Evolutionary conservation across 2,797 vertebrate genomes (phyloP), one percentile per base, ranked within the genome.

Genomic region (Epinephelus malabaricus): DNA sequence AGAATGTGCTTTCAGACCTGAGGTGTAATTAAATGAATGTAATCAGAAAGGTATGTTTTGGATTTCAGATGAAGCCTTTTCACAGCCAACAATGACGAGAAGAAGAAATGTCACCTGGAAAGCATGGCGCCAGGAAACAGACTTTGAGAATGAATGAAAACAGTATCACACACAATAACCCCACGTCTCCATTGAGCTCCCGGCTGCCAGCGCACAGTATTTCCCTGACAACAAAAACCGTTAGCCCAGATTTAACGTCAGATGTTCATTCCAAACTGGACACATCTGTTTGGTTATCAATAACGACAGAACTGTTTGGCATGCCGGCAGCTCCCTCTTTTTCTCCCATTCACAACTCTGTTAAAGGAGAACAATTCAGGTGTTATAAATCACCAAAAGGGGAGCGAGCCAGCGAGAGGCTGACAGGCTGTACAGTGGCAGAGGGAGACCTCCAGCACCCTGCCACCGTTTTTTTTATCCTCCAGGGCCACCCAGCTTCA

Each of bases 261-360:
- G 79, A 85, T 79, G 83, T 85, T 87, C 45, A 30, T 73, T 87
- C 66, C 76, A 71, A 79, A 78, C 76, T 68, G 73, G 83, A 72
- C 87, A 89, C 92, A 93, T 93, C 87, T 92, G 93, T 90, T 73
- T 88, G 84, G 90, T 89, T 88, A 88, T 92, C 92, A 91, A 89
- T 92, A 90, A 89, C 70, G 38, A 12, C 55, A 65, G 68, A 19
- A 30, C 60, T 21, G 76, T 76, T 85, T 87, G 84, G 78, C 80
- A 55, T 19, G 51, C 68, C 50, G 56, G 83, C 63, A 45, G 73
- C 76, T 34, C 69, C 81, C 74, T 69, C 56, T 55, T 62, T 72
- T 27, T 40, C 66, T 77, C 17, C 87, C 74, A 90, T 92, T 92
- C 91, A 91, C 70, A 65, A 63, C 70, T 73, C 67, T 71, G 84